These are phyloP conservation scores for Cyphomyrmex costatus DNA, from an alignment of 1,140 invertebrate species.

Conservation along the genomic window DNA sequence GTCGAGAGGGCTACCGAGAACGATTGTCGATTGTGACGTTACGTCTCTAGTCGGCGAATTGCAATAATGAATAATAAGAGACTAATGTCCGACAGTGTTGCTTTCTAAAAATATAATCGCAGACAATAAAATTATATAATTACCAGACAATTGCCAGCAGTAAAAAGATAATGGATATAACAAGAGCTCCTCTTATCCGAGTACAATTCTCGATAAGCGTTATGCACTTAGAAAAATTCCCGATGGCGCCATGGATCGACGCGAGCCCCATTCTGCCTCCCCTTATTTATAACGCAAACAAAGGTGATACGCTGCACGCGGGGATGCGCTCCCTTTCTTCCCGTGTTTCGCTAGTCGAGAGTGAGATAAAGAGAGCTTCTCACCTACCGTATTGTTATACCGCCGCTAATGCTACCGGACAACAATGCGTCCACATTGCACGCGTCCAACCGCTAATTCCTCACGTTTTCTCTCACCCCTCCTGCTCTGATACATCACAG, in stretches of 20 bases:
- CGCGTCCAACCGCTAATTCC: conserved; percentile 82
- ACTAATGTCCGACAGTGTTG: not conserved
- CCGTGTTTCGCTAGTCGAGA: conserved; percentile 17
- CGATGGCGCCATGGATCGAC: conserved; percentile 49
- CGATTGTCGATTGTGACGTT: conserved; percentile 12
- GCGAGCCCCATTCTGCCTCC: not conserved
- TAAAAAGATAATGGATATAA: not conserved
- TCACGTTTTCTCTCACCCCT: conserved; percentile 77
- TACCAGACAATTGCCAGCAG: not conserved
- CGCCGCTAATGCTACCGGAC: conserved; percentile 79
- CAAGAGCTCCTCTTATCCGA: not conserved
- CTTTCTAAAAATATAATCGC: not conserved
- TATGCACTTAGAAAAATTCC: conserved; percentile 36
- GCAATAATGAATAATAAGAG: not conserved
- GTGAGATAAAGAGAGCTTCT: conserved; percentile 46
- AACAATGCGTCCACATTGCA: conserved; percentile 82
- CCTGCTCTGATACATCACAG: conserved; percentile 48
- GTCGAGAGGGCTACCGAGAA: not conserved
- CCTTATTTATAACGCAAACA: conserved; percentile 58
- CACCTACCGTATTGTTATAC: conserved; percentile 72
- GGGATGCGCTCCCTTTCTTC: conserved; percentile 46
- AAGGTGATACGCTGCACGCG: conserved; percentile 59
- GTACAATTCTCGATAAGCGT: not conserved
- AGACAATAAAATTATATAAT: not conserved
- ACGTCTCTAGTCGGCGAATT: not conserved